Percentiles rank a stretch among this genome's conserved stretches.
These are phyloP conservation scores for Antrozous pallidus DNA, from an alignment of 2,797 vertebrate species.

Conservation along the genomic window DNA sequence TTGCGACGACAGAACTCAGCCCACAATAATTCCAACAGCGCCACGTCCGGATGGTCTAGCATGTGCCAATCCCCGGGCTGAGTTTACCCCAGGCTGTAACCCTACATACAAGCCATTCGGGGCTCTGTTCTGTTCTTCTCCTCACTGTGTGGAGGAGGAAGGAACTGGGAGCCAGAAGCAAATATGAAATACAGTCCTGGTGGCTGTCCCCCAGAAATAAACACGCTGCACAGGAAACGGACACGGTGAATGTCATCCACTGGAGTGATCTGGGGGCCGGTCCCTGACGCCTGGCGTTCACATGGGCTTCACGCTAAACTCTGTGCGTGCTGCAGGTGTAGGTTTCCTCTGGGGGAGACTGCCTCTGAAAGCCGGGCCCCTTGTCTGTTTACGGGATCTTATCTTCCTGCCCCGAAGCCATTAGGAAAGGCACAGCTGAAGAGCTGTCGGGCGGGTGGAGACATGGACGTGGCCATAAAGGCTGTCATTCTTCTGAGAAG, in stretches of 20 bases:
- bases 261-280: background rate
- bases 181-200: background rate
- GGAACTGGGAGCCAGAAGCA: background rate
- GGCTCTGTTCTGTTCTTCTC: background rate
- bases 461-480: background rate
- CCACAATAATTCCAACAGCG: background rate
- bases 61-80: background rate
- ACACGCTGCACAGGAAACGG: background rate
- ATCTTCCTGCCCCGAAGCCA: background rate
- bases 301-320: constrained; percentile 40
- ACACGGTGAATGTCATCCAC: background rate
- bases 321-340: background rate
- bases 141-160: background rate
- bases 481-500: background rate
- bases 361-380: background rate
- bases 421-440: background rate
- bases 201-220: background rate
- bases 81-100: background rate
- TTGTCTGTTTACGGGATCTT: constrained; percentile 36
- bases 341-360: background rate
- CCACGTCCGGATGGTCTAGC: background rate
- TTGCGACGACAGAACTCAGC: background rate
- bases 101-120: background rate
- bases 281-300: constrained; percentile 1
- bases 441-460: background rate